phyloP scores from a whole-genome alignment of 1,140 invertebrate species.

The Nasonia longicornis region DNA sequence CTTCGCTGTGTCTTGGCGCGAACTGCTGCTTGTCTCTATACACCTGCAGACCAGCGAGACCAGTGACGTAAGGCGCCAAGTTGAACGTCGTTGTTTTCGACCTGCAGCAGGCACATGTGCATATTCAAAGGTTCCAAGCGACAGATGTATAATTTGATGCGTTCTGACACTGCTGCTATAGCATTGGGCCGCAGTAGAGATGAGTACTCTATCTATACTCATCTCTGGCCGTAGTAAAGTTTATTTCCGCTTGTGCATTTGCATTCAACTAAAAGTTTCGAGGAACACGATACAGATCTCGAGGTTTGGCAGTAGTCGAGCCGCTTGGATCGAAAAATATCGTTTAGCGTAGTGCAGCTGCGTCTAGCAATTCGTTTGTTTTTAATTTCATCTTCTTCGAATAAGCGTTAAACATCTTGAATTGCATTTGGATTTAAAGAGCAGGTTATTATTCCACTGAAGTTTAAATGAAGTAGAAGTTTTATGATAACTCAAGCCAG shows the following conservation, averaged over 20 bases:
- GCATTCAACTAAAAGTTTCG: neutral
- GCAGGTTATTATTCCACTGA: no score
- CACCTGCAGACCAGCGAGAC: constrained; percentile 18
- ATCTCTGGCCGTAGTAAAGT: no score
- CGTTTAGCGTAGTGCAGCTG: neutral
- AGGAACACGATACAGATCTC: neutral
- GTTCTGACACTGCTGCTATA: neutral
- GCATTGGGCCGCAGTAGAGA: neutral
- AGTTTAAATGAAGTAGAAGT: no score
- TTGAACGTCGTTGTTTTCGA: neutral
- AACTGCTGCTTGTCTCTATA: neutral
- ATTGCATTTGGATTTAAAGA: neutral
- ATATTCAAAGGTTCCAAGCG: neutral
- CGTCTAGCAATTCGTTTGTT: neutral
- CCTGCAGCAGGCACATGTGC: neutral
- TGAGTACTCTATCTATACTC: no score
- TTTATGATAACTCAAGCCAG: no score
- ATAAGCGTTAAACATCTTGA: neutral
- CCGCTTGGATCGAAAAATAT: neutral
- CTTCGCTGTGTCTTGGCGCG: neutral
- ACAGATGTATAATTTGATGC: neutral
- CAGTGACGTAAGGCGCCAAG: constrained; percentile 32
- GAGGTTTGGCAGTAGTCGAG: neutral
- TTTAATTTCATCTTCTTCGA: neutral
- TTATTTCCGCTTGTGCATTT: neutral